Evolutionary conservation across 2,113 vertebrate genomes (phyloP).

Genomic region (Sakesphorus luctuosus): DNA sequence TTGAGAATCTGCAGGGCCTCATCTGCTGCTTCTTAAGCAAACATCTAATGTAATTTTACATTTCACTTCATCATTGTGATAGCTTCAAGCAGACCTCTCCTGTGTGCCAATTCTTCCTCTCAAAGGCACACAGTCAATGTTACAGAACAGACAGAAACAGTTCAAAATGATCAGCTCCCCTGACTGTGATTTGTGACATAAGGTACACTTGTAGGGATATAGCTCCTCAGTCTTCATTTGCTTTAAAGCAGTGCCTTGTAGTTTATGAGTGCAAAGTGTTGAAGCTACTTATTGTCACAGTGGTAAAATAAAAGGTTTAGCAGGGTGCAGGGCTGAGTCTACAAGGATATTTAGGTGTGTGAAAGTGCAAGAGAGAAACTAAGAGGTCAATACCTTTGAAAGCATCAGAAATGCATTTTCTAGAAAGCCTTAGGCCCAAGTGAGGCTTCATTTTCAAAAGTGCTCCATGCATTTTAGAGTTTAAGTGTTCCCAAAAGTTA

Average conservation of each 20-base stretch:
- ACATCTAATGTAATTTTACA: slow-evolving; percentile 77
- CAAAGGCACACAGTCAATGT: neutral
- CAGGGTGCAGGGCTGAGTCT: neutral
- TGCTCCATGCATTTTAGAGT: neutral
- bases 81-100: slow-evolving; percentile 41
- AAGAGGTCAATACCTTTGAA: neutral
- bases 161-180: neutral
- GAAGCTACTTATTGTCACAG: neutral
- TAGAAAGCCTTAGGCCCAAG: neutral
- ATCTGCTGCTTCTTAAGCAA: slow-evolving; percentile 77
- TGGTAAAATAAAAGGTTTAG: slow-evolving; percentile 5
- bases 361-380: neutral
- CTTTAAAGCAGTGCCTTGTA: neutral
- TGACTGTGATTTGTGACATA: neutral
- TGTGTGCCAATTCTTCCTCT: neutral
- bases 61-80: slow-evolving; percentile 73
- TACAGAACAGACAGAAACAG: neutral
- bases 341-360: neutral
- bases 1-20: slow-evolving; percentile 76
- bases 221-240: neutral
- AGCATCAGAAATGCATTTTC: neutral
- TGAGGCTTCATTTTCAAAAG: slow-evolving; percentile 24
- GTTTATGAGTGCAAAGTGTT: neutral
- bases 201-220: neutral
- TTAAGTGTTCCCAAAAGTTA: slow-evolving; percentile 22